These are phyloP conservation scores for Cranoglanis bouderius DNA, from an alignment of 2,113 vertebrate genomes.

Conservation along the genomic window DNA sequence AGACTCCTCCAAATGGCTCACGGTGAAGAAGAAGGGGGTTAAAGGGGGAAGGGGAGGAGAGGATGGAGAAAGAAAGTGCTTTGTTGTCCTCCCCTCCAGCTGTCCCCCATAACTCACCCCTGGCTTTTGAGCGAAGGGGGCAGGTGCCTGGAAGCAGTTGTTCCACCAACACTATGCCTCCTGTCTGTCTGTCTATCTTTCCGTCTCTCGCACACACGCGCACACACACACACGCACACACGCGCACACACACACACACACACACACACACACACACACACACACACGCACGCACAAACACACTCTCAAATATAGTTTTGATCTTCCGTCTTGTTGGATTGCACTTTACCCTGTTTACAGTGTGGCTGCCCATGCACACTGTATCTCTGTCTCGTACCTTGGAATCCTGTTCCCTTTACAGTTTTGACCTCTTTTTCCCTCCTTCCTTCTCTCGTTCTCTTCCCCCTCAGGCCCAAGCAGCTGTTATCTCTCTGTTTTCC, in stretches of 20 bases:
- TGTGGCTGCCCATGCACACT: not conserved
- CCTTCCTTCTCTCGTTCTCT: constrained; percentile 20
- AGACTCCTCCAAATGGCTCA: constrained; percentile 35
- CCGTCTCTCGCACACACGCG: not conserved
- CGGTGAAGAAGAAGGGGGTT: constrained; percentile 42
- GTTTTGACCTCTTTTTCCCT: constrained; percentile 74
- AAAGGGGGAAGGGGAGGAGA: constrained; percentile 49
- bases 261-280: not conserved
- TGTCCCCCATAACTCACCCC: constrained; percentile 50
- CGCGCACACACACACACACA: constrained; percentile 1
- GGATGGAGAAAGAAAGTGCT: constrained; percentile 50
- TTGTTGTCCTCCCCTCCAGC: constrained; percentile 53
- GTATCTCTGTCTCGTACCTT: constrained; percentile 59
- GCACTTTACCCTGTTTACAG: not conserved
- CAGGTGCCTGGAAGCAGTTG: constrained; percentile 52
- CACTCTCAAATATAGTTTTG: not conserved
- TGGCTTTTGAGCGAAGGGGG: constrained; percentile 44
- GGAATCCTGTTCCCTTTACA: constrained; percentile 71
- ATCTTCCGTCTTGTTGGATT: not conserved
- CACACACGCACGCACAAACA: too few relatives aligned
- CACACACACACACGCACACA: too few relatives aligned
- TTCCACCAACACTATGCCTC: constrained; percentile 62
- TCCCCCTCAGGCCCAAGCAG: constrained; percentile 73
- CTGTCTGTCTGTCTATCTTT: not conserved
- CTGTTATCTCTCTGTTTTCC: constrained; percentile 78